A percentile compares a stretch with the other conserved stretches of the same genome.
phyloP scores from a whole-genome alignment of 2,113 vertebrate species.

The Drymodes brunneopygia region DNA sequence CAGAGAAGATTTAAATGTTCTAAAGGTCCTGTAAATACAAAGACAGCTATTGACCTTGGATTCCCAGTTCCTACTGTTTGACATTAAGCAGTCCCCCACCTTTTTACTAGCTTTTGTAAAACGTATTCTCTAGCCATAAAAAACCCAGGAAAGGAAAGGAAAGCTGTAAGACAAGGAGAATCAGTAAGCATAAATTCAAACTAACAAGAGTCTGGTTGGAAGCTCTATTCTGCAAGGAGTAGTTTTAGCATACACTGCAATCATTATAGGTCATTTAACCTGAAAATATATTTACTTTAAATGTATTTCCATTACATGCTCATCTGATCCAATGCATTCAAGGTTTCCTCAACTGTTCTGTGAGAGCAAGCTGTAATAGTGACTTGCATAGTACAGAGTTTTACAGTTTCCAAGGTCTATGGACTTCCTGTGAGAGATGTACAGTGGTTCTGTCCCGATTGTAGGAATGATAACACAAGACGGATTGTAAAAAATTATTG shows the following conservation, averaged over 20 bases:
- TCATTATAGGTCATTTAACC: background rate
- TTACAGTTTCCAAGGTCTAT: background rate
- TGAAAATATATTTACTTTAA: background rate
- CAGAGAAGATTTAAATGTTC: background rate
- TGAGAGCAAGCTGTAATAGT: background rate
- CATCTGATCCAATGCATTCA: background rate
- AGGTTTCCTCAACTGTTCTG: background rate
- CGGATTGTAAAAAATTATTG: background rate
- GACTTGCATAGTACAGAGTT: background rate
- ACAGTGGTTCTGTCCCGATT: background rate
- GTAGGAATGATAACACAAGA: background rate
- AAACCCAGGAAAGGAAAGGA: background rate
- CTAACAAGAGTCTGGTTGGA: background rate
- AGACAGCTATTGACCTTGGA: background rate
- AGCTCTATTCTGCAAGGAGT: background rate
- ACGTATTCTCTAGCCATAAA: background rate
- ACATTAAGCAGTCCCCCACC: background rate
- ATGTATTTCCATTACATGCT: background rate
- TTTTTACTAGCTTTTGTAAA: background rate
- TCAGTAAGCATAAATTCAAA: background rate
- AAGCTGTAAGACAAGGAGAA: background rate
- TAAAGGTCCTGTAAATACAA: background rate
- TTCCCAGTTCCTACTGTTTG: background rate
- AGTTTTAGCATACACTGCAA: background rate
- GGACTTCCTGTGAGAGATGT: background rate